These are phyloP conservation scores for Catocala nupta DNA, from an alignment of 2,888 invertebrate species.

Conservation along the genomic window DNA sequence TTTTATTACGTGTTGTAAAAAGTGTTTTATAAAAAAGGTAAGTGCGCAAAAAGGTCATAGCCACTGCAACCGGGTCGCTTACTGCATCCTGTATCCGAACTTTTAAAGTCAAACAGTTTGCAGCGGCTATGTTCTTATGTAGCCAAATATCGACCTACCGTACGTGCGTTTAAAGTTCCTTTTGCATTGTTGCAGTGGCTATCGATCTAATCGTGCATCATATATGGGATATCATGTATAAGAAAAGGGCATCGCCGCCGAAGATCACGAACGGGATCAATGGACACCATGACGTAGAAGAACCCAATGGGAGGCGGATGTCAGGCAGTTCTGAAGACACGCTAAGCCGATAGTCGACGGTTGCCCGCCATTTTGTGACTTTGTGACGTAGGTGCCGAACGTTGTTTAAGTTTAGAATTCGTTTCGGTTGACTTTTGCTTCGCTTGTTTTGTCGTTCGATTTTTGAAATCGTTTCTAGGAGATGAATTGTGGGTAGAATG, in stretches of 20 bases:
- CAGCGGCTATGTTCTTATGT: conserved; percentile 87
- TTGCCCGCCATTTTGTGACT: conserved; percentile 30
- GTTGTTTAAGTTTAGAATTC: conserved; percentile 13
- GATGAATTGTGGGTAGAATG: not conserved
- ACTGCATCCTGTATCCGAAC: conserved; percentile 47
- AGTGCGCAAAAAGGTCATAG: conserved; percentile 77
- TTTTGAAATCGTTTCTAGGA: not conserved
- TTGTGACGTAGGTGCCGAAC: conserved; percentile 33
- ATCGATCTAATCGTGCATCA: conserved; percentile 99
- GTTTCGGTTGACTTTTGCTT: conserved; percentile 1
- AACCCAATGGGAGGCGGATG: conserved; percentile 69
- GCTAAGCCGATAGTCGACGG: conserved; percentile 80
- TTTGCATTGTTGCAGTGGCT: conserved; percentile 96
- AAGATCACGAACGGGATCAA: conserved; percentile 75
- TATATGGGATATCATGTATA: conserved; percentile 97
- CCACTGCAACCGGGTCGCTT: conserved; percentile 81
- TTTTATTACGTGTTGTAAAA: conserved; percentile 4
- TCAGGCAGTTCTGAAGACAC: conserved; percentile 85
- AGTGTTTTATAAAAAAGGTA: conserved; percentile 55
- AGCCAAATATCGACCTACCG: conserved; percentile 64
- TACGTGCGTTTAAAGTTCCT: conserved; percentile 47
- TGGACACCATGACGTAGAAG: conserved; percentile 73
- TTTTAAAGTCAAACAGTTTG: conserved; percentile 61
- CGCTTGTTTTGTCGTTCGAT: conserved; percentile 7
- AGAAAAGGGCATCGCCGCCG: conserved; percentile 70